Base-by-base conservation (phyloP, 2,113 vertebrate species). In the Plectropomus leopardus region DNA sequence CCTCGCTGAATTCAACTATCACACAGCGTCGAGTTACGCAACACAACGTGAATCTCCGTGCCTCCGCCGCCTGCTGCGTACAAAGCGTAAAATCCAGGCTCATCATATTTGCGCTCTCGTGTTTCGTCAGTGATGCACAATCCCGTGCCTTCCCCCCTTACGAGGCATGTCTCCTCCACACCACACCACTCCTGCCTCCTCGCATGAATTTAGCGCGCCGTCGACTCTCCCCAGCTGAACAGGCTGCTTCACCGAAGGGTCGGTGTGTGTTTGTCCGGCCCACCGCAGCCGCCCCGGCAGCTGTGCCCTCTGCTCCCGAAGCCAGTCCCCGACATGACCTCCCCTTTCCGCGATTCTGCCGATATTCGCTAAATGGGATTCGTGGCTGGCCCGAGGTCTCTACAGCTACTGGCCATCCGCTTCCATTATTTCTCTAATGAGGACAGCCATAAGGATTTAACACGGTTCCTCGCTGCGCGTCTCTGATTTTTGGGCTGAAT, bases 321-420 rank as follows among this genome's bases (percentile, higher is more conserved):
- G 69, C 48, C 85, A 80, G 76, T 67, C 80, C 82, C 64, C 81
- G 84, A 68, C 87, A 92, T 94, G 93, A 94, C 89, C 84, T 80
- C 85, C 50, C 73, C 66, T 75, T 67, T 48, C 64, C 30, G 71
- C 77, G 30, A 73, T 70, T 76, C 65, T 58, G 70, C 75, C 60
- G 54, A 91, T 65, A 89, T 88, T 68, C 89, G 19, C 86, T 93
- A 84, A 92, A 94, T 93, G 92, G 91, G 92, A 88, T 89, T 90
- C 64, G 84, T 86, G 75, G 78, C 79, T 42, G 75, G 63, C 30
- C 71, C 65, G 79, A 82, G 79, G 79, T 88, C 87, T 82, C 83
- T 83, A 83, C 88, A 84, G 90, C 85, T 71, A 88, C 87, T 83
- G 80, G 55, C 73, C 82, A 47, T 65, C 87, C 85, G 75, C 76